phyloP scores from a whole-genome alignment of 2,888 invertebrate genomes.

The Stenchaetothrips biformis region DNA sequence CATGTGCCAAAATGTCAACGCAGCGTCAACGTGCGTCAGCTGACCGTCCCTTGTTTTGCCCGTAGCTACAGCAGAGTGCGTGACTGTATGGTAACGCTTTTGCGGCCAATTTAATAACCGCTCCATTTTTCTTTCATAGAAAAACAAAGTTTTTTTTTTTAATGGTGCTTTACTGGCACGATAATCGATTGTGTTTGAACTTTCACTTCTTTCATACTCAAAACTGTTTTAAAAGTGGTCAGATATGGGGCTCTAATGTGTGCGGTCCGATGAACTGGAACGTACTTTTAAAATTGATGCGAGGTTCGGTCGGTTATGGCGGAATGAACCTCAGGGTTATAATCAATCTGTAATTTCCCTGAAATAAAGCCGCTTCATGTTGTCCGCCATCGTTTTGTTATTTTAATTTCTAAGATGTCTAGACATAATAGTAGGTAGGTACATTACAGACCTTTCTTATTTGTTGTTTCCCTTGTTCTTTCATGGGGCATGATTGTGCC shows the following conservation, averaged over 20 bases:
- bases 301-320: background rate
- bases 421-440: background rate
- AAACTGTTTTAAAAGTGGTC: no score
- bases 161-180: no score
- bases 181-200: no score
- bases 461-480: background rate
- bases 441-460: background rate
- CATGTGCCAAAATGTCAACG: slow-evolving; percentile 24
- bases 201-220: no score
- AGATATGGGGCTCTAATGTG: no score
- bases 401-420: background rate
- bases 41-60: slow-evolving; percentile 24
- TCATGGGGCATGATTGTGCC: background rate
- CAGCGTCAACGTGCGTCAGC: slow-evolving; percentile 24
- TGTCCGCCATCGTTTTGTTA: background rate
- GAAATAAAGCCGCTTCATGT: slow-evolving; percentile 7
- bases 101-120: no score
- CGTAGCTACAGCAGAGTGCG: slow-evolving; percentile 10
- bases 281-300: background rate
- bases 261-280: background rate
- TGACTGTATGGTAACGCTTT: slow-evolving; percentile 13
- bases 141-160: no score
- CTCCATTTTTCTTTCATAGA: no score
- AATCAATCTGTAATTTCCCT: background rate
- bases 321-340: background rate